A percentile compares a stretch with the other conserved stretches of the same genome.
These are phyloP conservation scores for Drosophila anomelani DNA, from an alignment of 2,888 invertebrate species.

Conservation along the genomic window DNA sequence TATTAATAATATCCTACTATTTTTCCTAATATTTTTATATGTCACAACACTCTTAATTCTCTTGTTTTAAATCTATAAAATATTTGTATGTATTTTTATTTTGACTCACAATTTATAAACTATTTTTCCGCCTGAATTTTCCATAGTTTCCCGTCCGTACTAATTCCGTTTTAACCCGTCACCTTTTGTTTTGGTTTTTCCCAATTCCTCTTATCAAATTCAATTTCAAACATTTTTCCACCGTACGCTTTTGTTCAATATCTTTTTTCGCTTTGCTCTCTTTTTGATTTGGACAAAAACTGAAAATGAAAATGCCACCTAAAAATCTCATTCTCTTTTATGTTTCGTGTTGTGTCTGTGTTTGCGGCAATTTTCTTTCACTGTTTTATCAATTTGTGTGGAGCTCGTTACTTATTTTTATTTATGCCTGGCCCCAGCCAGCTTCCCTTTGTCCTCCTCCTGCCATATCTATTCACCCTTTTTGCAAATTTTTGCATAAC, in stretches of 20 bases:
- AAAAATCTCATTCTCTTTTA: constrained; percentile 31
- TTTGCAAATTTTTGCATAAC: constrained; percentile 75
- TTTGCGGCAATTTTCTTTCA: constrained; percentile 71
- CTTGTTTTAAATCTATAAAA: background rate
- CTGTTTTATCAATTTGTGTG: constrained; percentile 78
- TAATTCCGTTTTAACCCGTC: constrained; percentile 34
- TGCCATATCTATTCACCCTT: constrained; percentile 44
- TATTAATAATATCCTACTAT: too few relatives aligned
- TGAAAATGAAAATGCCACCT: constrained; percentile 12
- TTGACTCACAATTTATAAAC: background rate
- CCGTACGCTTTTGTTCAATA: constrained; percentile 75
- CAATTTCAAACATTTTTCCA: constrained; percentile 66
- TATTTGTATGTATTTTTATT: background rate
- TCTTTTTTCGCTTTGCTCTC: constrained; percentile 46
- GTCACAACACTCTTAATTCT: background rate
- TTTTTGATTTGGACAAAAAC: constrained; percentile 23
- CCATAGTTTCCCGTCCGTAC: constrained; percentile 1
- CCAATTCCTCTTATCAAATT: constrained; percentile 66
- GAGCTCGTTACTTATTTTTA: constrained; percentile 77
- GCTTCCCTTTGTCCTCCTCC: constrained; percentile 3
- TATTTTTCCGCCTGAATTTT: constrained; percentile 10
- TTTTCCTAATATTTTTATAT: background rate
- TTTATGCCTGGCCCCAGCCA: constrained; percentile 55
- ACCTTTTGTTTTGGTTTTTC: constrained; percentile 44
- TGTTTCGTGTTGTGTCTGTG: constrained; percentile 19